Conservation (phyloP, 2,888 invertebrate genomes). For the Drosophila dives region DNA sequence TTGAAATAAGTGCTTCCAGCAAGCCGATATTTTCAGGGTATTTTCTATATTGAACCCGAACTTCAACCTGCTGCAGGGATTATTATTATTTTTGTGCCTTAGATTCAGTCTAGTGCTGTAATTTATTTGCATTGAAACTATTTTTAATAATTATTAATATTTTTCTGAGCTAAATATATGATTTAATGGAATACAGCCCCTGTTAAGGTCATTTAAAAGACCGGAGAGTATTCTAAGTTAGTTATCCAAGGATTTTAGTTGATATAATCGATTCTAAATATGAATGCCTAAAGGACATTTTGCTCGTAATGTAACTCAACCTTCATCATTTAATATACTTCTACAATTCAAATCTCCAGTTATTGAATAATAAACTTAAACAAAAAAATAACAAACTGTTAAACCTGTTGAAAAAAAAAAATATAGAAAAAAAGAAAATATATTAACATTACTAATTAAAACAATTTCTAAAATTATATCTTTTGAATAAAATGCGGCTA, state of each 20-base stretch:
- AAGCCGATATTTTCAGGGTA: neutral
- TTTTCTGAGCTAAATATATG: neutral
- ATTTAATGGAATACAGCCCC: neutral
- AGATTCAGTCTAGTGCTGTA: neutral
- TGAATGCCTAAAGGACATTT: neutral
- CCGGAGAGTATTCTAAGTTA: neutral
- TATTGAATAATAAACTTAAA: slow-evolving; percentile 87
- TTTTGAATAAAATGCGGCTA: slow-evolving; percentile 88
- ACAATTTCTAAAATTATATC: slow-evolving; percentile 68
- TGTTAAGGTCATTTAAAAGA: neutral
- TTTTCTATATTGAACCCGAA: neutral
- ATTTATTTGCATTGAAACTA: neutral
- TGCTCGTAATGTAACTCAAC: no score
- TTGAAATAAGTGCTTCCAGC: neutral
- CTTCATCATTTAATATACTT: slow-evolving; percentile 86
- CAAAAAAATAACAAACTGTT: slow-evolving; percentile 87
- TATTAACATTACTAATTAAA: slow-evolving; percentile 86
- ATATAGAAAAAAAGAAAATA: slow-evolving; percentile 86
- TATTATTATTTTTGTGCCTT: neutral
- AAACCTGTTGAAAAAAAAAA: slow-evolving; percentile 86
- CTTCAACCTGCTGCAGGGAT: neutral
- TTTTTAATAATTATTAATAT: neutral
- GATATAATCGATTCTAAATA: neutral
- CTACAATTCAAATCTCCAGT: slow-evolving; percentile 86
- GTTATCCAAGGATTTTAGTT: neutral